A percentile compares a stretch with the other conserved stretches of the same genome.
phyloP scores from a whole-genome alignment of 2,888 invertebrate species.

The Leptopterna dolabrata region DNA sequence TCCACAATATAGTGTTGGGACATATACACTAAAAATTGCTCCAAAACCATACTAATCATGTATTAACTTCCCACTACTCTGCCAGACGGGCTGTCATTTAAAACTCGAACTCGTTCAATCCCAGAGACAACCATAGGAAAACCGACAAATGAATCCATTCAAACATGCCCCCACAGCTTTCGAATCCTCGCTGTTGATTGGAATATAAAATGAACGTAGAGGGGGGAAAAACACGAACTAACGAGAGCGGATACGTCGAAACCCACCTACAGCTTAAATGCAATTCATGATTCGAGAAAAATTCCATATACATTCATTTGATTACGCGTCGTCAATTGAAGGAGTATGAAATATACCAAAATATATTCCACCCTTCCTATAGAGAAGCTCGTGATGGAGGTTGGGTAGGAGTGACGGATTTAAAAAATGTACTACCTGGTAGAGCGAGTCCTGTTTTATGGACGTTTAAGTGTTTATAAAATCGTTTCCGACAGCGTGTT shows the following conservation, averaged over 20 bases:
- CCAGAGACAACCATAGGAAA: background rate
- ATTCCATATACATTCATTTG: background rate
- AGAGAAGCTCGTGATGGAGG: background rate
- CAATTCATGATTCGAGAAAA: constrained; percentile 3
- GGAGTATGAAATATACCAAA: background rate
- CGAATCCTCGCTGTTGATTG: background rate
- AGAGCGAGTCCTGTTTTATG: background rate
- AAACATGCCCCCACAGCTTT: background rate
- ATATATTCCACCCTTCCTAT: background rate
- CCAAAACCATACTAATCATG: too few species aligned
- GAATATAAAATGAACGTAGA: background rate
- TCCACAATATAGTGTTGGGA: too few species aligned
- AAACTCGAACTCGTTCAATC: background rate
- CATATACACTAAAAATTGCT: too few species aligned
- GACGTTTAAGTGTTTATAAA: background rate
- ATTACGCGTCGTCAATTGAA: background rate
- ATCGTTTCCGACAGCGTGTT: background rate
- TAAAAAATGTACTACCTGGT: background rate
- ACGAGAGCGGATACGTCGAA: background rate
- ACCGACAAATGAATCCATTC: background rate
- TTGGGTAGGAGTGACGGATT: background rate
- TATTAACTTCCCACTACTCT: too few species aligned
- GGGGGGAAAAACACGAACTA: background rate
- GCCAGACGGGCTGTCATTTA: background rate
- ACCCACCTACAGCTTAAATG: constrained; percentile 9